phyloP scores from a whole-genome alignment of 2,797 vertebrate genomes.

The Crenichthys baileyi region DNA sequence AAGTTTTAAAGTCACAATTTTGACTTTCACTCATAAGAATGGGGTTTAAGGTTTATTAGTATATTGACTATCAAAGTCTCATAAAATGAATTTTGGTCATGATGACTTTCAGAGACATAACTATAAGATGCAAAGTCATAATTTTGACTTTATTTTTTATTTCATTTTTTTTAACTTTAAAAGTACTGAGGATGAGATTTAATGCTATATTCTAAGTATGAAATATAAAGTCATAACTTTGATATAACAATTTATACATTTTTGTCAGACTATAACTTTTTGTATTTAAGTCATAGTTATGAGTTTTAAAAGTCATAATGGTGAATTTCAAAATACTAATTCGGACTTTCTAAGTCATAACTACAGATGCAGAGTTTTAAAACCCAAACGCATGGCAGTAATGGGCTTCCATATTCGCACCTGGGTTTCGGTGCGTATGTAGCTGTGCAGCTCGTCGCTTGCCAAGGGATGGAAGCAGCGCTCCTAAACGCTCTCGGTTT shows the following conservation, averaged over 20 bases:
- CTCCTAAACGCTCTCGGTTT: background rate
- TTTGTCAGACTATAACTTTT: background rate
- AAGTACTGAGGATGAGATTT: background rate
- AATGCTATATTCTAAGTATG: background rate
- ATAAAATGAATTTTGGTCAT: background rate
- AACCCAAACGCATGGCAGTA: background rate
- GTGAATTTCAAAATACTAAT: background rate
- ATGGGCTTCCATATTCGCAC: background rate
- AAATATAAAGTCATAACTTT: background rate
- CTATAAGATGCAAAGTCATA: background rate
- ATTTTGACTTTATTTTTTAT: background rate
- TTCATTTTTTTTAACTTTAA: background rate
- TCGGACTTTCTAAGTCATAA: background rate
- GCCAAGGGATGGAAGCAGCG: background rate
- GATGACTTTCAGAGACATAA: background rate
- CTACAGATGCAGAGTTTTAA: background rate
- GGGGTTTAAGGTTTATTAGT: too few species aligned
- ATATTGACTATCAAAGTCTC: too few species aligned
- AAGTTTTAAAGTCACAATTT: too few species aligned
- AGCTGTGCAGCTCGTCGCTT: background rate
- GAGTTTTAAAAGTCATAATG: background rate
- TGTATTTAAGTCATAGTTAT: background rate
- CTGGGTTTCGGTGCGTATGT: background rate
- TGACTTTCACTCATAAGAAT: too few species aligned
- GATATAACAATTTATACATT: background rate